Percentiles rank a stretch among this genome's conserved stretches.
Conservation (phyloP, 1,140 invertebrate genomes). For the Druon quercuslanigerum region DNA sequence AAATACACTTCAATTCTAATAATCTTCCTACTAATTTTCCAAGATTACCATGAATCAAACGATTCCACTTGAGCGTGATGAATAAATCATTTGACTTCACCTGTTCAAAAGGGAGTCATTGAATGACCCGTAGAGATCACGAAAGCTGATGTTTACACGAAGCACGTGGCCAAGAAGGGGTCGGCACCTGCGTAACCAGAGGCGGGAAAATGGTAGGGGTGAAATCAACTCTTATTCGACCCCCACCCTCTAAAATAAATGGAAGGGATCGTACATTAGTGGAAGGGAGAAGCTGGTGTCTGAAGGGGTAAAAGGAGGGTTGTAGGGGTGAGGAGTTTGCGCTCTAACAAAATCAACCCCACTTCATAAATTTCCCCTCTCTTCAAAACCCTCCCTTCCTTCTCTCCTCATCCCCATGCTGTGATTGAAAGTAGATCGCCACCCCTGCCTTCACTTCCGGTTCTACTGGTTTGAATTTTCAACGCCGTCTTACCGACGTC, state of each 20-base stretch:
- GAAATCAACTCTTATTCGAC: not conserved
- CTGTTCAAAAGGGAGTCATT: slow-evolving; percentile 30
- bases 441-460: not conserved
- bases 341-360: slow-evolving; percentile 30
- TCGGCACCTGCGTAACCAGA: slow-evolving; percentile 31
- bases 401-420: not conserved
- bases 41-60: slow-evolving; percentile 18
- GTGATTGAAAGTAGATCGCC: slow-evolving; percentile 14
- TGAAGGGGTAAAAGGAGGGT: not conserved
- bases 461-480: not conserved
- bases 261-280: not conserved
- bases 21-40: slow-evolving; percentile 9
- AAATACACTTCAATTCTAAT: not conserved
- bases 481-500: slow-evolving; percentile 16
- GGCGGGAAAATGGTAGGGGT: slow-evolving; percentile 1
- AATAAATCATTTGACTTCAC: slow-evolving; percentile 28
- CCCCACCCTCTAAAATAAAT: slow-evolving; percentile 1
- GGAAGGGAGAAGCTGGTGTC: not conserved
- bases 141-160: slow-evolving; percentile 61
- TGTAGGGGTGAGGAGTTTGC: slow-evolving; percentile 36
- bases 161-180: slow-evolving; percentile 58
- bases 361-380: slow-evolving; percentile 10
- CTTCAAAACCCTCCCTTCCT: not conserved
- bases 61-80: slow-evolving; percentile 21
- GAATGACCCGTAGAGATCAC: slow-evolving; percentile 34